Evolutionary conservation across 2,888 invertebrate genomes (phyloP), one percentile per base, ranked within the genome.

Genomic region (Chrysolina haemoptera): DNA sequence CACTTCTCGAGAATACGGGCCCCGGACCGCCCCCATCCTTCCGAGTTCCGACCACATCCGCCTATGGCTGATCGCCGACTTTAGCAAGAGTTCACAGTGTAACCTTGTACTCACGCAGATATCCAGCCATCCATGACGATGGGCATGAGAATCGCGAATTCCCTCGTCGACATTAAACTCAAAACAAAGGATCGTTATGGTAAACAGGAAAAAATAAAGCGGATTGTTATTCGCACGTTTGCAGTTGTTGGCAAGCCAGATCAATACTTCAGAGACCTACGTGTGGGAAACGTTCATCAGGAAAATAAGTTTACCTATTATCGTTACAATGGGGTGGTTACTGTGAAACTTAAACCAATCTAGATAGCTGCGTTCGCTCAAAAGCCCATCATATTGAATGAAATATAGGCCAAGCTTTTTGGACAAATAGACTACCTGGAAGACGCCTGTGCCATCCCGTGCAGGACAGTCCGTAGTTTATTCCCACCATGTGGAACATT

Each of bases 51-150:
- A 59, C 59, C 59, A n/a, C 59, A 59, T 59, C 59, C 59, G 59
- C 59, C 59, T 35, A 59, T 59, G 59, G 59, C 27, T 59, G 27
- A 22, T 59, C 59, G 59, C 59, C 35, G 59, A 59, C 59, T 22
- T 59, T 35, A n/a, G 59, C 59, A 12, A 59, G 64, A 43, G 64
- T 64, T 64, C 64, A 64, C 43, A 41, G 64, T 46, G 20, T 64
- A 64, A 64, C 64, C 64, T 64, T 64, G 64, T 43, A 64, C 64
- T 64, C 46, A 41, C 64, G 46, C 35, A 59, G 59, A 27, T 43
- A 46, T 64, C 64, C 46, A 64, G 46, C 64, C 64, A 64, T 64
- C 64, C 64, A 64, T 64, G 46, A 64, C 64, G 64, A 43, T 43
- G 64, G 64, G 46, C 64, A 64, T 64, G 64, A 64, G 64, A 64